phyloP scores from a whole-genome alignment of 2,888 invertebrate species.

The Tolmerus cingulatus region DNA sequence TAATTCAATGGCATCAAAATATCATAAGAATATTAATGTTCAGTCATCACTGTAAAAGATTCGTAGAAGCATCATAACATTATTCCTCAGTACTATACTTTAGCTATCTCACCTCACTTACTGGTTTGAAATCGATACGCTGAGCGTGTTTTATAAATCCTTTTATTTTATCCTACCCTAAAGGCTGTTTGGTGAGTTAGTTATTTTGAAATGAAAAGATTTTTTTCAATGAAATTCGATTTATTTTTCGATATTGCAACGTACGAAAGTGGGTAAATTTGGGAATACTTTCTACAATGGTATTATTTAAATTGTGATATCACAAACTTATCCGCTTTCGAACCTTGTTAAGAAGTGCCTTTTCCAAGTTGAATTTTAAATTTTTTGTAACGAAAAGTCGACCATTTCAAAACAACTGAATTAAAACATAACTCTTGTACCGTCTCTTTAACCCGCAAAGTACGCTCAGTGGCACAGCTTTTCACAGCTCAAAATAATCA shows the following conservation, averaged over 20 bases:
- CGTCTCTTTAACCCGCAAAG: not conserved
- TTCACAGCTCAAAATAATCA: not conserved
- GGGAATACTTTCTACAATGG: too few relatives aligned
- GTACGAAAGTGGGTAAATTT: too few relatives aligned
- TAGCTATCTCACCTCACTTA: not conserved
- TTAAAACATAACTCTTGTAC: not conserved
- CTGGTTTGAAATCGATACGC: conserved; percentile 3
- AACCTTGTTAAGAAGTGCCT: not conserved
- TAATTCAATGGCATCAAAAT: conserved; percentile 22
- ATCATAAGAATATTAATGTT: conserved; percentile 40
- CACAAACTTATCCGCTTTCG: too few relatives aligned
- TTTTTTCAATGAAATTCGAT: too few relatives aligned
- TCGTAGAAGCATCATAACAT: conserved; percentile 10
- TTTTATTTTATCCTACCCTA: not conserved
- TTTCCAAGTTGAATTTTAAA: not conserved
- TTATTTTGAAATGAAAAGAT: not conserved
- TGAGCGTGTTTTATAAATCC: not conserved
- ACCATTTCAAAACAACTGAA: not conserved
- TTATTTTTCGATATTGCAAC: too few relatives aligned
- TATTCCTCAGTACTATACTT: conserved; percentile 2
- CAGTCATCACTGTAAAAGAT: conserved; percentile 10
- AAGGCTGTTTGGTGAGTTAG: not conserved
- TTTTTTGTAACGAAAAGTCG: not conserved
- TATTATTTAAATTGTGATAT: too few relatives aligned
- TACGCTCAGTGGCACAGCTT: conserved; percentile 13